Evolutionary conservation across 2,888 invertebrate species (phyloP).

Genomic region (Rosalia funebris): DNA sequence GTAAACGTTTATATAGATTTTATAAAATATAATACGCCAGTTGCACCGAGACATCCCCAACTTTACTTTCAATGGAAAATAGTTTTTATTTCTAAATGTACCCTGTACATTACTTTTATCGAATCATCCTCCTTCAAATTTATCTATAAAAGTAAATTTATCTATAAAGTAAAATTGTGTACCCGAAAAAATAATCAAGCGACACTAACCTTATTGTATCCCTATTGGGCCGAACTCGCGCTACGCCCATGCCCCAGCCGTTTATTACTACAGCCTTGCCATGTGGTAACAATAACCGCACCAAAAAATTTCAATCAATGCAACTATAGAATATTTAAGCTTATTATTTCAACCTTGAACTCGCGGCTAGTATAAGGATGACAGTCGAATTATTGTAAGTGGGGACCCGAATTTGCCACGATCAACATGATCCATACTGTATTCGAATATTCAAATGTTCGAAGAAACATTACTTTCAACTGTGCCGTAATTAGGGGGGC

Average conservation of each 20-base stretch:
- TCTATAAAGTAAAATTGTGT: no score
- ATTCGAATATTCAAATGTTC: constrained; percentile 3
- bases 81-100: no score
- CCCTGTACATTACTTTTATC: no score
- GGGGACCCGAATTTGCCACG: constrained; percentile 1
- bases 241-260: neutral
- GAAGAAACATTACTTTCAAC: constrained; percentile 8
- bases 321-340: constrained; percentile 37
- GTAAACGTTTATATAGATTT: no score
- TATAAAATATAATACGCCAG: no score
- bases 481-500: neutral
- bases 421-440: neutral
- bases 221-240: neutral
- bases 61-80: no score
- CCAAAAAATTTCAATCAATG: constrained; percentile 36
- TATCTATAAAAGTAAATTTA: no score
- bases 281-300: constrained; percentile 21
- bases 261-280: constrained; percentile 14
- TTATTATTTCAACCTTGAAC: constrained; percentile 45
- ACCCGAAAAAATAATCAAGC: no score
- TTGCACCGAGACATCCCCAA: no score
- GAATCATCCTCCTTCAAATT: no score
- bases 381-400: neutral
- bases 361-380: constrained; percentile 19
- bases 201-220: no score